A percentile compares a stretch with the other conserved stretches of the same genome.
Conservation (phyloP, 2,797 vertebrate species). For the Betta splendens region DNA sequence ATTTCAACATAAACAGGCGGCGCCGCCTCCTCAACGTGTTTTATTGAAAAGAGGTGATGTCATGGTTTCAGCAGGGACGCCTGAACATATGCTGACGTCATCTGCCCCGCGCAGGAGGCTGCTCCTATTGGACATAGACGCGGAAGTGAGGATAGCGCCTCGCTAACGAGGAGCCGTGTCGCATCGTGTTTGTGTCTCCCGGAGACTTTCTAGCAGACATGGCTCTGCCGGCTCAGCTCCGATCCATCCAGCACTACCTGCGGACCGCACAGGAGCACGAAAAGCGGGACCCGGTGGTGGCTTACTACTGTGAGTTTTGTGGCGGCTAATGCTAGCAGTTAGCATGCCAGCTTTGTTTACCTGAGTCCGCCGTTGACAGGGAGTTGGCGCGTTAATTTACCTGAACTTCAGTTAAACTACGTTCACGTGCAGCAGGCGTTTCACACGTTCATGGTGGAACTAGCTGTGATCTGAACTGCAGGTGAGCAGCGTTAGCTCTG, state of each 20-base stretch:
- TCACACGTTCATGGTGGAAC: no score
- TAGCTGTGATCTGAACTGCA: no score
- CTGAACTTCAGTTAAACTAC: no score
- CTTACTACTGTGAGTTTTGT: constrained; percentile 93
- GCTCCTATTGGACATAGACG: constrained; percentile 54
- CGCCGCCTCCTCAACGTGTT: no score
- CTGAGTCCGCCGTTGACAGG: background rate
- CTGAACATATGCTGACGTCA: constrained; percentile 39
- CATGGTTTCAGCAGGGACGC: background rate
- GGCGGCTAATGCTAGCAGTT: constrained; percentile 40
- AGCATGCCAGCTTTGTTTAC: constrained; percentile 48
- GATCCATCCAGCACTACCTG: constrained; percentile 89
- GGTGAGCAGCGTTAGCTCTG: background rate
- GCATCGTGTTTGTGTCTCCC: background rate
- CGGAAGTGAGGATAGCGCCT: constrained; percentile 49
- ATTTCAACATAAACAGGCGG: no score
- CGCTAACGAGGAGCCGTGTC: constrained; percentile 33
- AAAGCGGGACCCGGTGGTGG: constrained; percentile 90
- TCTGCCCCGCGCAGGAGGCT: constrained; percentile 1
- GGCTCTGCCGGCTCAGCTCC: constrained; percentile 88
- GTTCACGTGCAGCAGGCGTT: background rate
- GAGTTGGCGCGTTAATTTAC: background rate
- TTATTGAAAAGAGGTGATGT: background rate
- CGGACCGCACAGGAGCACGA: constrained; percentile 96
- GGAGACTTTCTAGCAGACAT: constrained; percentile 58